Percentiles rank a stretch among this genome's conserved stretches.
Conservation (phyloP, 2,113 vertebrate genomes). For the Athene cunicularia region DNA sequence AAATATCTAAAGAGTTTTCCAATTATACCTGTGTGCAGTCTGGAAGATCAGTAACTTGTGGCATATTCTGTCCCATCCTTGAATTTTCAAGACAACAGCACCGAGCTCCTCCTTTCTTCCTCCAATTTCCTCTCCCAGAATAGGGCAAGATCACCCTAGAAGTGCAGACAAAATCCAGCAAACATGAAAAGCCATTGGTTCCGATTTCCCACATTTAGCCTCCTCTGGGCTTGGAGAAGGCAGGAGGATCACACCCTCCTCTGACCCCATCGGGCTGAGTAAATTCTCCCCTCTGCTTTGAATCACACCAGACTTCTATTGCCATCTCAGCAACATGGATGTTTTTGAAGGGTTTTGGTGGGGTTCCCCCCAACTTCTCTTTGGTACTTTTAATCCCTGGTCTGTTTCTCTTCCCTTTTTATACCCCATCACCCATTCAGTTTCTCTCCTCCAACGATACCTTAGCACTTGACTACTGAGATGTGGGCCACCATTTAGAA, state of each 20-base stretch:
- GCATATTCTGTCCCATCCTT: background rate
- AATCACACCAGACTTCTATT: accelerated
- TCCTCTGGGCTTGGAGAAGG: background rate
- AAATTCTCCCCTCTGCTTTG: background rate
- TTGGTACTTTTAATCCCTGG: background rate
- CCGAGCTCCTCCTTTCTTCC: background rate
- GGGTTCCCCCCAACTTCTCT: background rate
- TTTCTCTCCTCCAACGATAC: background rate
- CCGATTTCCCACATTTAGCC: background rate
- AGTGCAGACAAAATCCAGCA: background rate
- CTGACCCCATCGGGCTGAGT: background rate
- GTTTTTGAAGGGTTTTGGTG: background rate
- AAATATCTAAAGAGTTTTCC: background rate
- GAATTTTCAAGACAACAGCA: background rate
- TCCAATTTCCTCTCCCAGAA: background rate
- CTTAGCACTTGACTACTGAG: accelerated
- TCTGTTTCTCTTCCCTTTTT: background rate
- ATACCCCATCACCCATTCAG: background rate
- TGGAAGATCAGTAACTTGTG: accelerated
- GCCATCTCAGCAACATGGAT: background rate
- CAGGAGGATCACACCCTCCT: accelerated
- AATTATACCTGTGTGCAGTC: accelerated
- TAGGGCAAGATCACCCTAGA: background rate
- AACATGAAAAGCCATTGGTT: background rate
- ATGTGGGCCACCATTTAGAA: accelerated